These are phyloP conservation scores for Phyto melanocephala DNA, from an alignment of 2,888 invertebrate genomes.

Conservation along the genomic window DNA sequence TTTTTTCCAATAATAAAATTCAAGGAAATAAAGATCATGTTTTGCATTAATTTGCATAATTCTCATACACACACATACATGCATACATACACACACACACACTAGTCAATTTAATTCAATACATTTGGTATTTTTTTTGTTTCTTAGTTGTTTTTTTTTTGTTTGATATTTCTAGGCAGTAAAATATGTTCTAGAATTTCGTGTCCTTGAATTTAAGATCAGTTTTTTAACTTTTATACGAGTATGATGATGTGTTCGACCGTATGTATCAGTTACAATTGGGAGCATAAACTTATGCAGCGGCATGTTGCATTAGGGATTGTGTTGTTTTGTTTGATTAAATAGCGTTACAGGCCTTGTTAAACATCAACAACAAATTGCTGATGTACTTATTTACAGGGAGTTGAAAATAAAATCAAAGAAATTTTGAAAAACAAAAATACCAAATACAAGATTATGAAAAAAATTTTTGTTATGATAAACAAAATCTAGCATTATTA, in stretches of 20 bases:
- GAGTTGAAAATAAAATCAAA: not conserved
- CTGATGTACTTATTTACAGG: not conserved
- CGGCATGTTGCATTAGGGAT: slow-evolving; percentile 42
- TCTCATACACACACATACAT: slow-evolving; percentile 45
- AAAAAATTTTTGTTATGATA: not conserved
- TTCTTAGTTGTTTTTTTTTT: no score
- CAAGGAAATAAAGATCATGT: slow-evolving; percentile 55
- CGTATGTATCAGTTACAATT: slow-evolving; percentile 45
- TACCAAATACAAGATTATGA: not conserved
- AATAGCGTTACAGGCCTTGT: not conserved
- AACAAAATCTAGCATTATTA: no score
- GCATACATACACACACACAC: no score
- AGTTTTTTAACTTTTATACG: slow-evolving; percentile 30
- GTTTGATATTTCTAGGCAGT: not conserved
- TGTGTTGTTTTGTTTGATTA: slow-evolving; percentile 4
- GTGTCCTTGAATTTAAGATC: slow-evolving; percentile 63
- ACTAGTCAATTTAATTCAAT: slow-evolving; percentile 37
- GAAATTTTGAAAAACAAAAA: not conserved
- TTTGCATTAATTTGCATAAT: slow-evolving; percentile 59
- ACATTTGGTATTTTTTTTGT: not conserved
- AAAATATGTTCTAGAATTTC: slow-evolving; percentile 44
- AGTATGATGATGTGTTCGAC: not conserved
- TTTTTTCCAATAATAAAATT: slow-evolving; percentile 53
- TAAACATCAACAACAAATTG: not conserved
- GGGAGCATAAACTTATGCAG: slow-evolving; percentile 51